Conservation (phyloP, 2,797 vertebrate species). For the Tragopan temminckii region DNA sequence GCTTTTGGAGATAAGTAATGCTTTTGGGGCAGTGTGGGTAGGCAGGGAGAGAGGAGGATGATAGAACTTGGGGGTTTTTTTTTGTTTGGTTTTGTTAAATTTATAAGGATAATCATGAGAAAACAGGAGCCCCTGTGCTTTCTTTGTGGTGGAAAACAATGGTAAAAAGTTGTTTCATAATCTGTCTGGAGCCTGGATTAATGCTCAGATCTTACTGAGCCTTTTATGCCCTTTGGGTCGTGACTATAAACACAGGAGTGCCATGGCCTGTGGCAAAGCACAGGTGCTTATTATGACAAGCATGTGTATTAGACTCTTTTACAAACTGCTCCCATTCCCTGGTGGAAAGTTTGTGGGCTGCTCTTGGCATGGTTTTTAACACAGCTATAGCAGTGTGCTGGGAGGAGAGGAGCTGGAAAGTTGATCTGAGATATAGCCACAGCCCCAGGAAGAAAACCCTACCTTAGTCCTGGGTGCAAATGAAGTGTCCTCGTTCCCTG, state of each 20-base stretch:
- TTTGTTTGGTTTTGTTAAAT: neutral
- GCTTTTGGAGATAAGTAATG: neutral
- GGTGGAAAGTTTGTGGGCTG: neutral
- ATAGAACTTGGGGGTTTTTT: neutral
- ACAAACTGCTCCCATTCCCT: neutral
- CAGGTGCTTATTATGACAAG: neutral
- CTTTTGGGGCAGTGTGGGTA: neutral
- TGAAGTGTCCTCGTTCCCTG: neutral
- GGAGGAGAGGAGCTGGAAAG: neutral
- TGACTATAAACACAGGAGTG: neutral
- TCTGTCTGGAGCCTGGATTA: neutral
- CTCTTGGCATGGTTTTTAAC: neutral
- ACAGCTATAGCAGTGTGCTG: neutral
- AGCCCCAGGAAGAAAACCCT: neutral
- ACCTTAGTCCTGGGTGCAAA: neutral
- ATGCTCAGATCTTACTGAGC: neutral
- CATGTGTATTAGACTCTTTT: neutral
- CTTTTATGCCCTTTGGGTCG: neutral
- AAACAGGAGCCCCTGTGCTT: neutral
- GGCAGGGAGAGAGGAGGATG: neutral
- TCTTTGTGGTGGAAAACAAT: neutral
- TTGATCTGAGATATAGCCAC: rapidly evolving
- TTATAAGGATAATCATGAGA: neutral
- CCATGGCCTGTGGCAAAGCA: neutral
- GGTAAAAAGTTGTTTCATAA: neutral